Evolutionary conservation across 2,888 invertebrate species (phyloP), one percentile per base, ranked within the genome.

Genomic region (Agonopterix heracliana): DNA sequence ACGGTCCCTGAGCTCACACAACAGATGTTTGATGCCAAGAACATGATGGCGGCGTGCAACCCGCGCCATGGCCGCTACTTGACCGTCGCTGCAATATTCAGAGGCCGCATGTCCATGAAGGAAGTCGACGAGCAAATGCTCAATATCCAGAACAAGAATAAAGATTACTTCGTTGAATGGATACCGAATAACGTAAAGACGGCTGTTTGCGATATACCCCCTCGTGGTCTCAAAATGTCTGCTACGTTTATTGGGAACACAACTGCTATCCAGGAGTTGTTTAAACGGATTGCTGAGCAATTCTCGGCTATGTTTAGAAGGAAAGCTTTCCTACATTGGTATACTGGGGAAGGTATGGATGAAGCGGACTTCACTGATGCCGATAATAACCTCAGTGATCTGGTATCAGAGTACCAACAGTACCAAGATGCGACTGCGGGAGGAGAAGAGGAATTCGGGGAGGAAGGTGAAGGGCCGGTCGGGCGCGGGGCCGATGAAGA

Each of bases 281-380:
- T 96, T 82, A 95, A 95, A 74, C 90, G 96, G 66, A 93, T 96
- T 57, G 92, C 94, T 11, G 95, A 95, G 71, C 96, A 96, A 76
- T 96, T 95, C 70, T 90, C 93, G 8, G 94, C 95, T 62, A 97
- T 98, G 97, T 98, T 97, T 90, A 91, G 96, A 58, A 92, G 97
- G 63, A 97, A 96, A 83, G 98, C 98, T 69, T 98, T 97, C 91
- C 90, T 98, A 64, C 97, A 98, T 90, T 98, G 98, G 97, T 98
- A 97, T 86, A 96, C 96, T 43, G 96, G 96, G 26, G 97, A 98
- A 76, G 98, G 98, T 48, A 98, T 98, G 97, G 97, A 97, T 71
- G 97, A 97, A 78, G 92, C 93, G 91, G 98, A 98, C 77, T 98
- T 98, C 84, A 95, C 96, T 11, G 97, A 98, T 72, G 97, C 98